These are phyloP conservation scores for Apomyelois bistriatella DNA, from an alignment of 2,888 invertebrate genomes.

Conservation along the genomic window DNA sequence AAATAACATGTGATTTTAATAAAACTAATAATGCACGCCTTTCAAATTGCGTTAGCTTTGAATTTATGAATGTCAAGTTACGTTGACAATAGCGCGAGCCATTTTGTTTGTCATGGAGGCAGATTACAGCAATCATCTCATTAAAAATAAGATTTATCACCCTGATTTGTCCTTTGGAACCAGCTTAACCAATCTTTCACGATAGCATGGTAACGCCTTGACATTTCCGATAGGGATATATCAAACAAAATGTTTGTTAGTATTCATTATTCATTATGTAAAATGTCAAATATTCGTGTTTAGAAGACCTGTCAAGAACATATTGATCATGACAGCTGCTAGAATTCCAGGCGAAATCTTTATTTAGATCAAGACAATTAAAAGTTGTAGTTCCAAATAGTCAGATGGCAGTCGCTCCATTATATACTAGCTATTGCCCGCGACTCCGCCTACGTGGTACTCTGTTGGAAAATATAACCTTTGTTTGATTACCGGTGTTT, in stretches of 20 bases:
- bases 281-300: not conserved
- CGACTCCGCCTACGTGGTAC: too few relatives aligned
- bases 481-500: too few relatives aligned
- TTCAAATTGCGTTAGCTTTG: not conserved
- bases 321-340: too few relatives aligned
- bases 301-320: too few relatives aligned
- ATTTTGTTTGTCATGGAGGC: constrained; percentile 1
- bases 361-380: too few relatives aligned
- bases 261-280: constrained; percentile 1
- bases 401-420: too few relatives aligned
- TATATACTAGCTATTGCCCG: too few relatives aligned
- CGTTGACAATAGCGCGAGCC: not conserved
- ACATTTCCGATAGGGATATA: not conserved
- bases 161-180: not conserved
- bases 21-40: not conserved
- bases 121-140: not conserved
- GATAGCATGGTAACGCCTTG: not conserved
- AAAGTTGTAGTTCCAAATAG: too few relatives aligned
- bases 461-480: too few relatives aligned
- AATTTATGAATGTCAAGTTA: not conserved
- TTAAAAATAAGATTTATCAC: constrained; percentile 1
- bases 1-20: too few relatives aligned
- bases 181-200: not conserved
- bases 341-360: too few relatives aligned
- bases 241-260: constrained; percentile 1